Evolutionary conservation across 1,140 invertebrate species (phyloP).

Genomic region (Epicauta chinensis): DNA sequence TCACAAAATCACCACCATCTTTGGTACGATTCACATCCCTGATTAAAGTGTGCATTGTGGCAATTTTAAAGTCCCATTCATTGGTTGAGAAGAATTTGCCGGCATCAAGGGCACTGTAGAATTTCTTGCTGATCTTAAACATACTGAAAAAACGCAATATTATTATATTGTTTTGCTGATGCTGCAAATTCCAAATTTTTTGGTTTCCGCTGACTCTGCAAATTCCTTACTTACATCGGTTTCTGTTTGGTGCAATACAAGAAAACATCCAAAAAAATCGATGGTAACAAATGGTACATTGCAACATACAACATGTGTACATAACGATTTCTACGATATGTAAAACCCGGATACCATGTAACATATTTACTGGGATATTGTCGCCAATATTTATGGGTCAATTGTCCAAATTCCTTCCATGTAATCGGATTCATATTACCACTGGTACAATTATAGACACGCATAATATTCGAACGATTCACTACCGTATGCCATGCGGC

Average conservation of each 20-base stretch:
- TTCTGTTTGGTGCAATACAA: slow-evolving; percentile 64
- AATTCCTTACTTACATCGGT: slow-evolving; percentile 59
- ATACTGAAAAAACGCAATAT: slow-evolving; percentile 53
- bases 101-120: slow-evolving; percentile 51
- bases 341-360: slow-evolving; percentile 81
- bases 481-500: slow-evolving; percentile 69
- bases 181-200: background rate
- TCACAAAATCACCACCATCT: slow-evolving; percentile 55
- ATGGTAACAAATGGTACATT: slow-evolving; percentile 71
- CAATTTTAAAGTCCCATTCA: slow-evolving; percentile 77
- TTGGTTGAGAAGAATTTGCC: slow-evolving; percentile 83
- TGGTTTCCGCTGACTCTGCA: too few relatives aligned
- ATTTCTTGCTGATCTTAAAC: slow-evolving; percentile 73
- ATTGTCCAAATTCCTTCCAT: slow-evolving; percentile 71
- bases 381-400: slow-evolving; percentile 63
- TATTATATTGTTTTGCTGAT: too few relatives aligned
- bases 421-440: slow-evolving; percentile 75
- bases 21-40: slow-evolving; percentile 49
- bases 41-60: slow-evolving; percentile 65
- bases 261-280: slow-evolving; percentile 68
- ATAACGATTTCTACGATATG: slow-evolving; percentile 65
- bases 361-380: slow-evolving; percentile 73
- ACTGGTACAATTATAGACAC: slow-evolving; percentile 89
- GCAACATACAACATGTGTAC: slow-evolving; percentile 65
- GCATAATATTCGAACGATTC: slow-evolving; percentile 50